These are phyloP conservation scores for Crematogaster levior DNA, from an alignment of 2,888 invertebrate species.

Conservation along the genomic window DNA sequence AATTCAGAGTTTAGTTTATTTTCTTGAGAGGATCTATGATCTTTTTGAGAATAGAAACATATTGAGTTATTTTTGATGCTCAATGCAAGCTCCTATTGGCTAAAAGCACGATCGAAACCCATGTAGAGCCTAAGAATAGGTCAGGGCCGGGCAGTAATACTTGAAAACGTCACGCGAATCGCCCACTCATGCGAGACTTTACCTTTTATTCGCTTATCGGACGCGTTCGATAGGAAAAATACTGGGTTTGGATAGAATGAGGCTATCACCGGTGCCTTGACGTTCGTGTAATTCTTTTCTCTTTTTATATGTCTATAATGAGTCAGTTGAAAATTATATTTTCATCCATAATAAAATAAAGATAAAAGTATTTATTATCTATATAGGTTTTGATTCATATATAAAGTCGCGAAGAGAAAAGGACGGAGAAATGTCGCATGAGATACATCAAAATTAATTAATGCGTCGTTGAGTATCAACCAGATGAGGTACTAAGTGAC, in stretches of 20 bases:
- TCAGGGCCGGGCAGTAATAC: slow-evolving; percentile 65
- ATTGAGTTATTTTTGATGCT: slow-evolving; percentile 2
- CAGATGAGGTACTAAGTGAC: slow-evolving; percentile 51
- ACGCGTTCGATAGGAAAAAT: slow-evolving; percentile 54
- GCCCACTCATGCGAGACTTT: slow-evolving; percentile 64
- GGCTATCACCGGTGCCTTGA: slow-evolving; percentile 56
- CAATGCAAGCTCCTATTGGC: slow-evolving; percentile 20
- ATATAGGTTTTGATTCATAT: not conserved
- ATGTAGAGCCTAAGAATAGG: slow-evolving; percentile 58
- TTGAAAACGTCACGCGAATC: slow-evolving; percentile 64
- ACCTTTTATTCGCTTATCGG: slow-evolving; percentile 55
- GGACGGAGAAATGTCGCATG: not conserved
- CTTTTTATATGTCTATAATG: not conserved
- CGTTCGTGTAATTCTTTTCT: slow-evolving; percentile 52
- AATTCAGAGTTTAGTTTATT: not conserved
- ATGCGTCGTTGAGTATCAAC: slow-evolving; percentile 34
- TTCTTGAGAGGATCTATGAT: not conserved
- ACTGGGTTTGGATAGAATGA: slow-evolving; percentile 36
- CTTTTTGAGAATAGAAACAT: not conserved
- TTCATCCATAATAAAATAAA: not conserved
- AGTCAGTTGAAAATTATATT: not conserved
- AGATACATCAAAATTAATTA: slow-evolving; percentile 20
- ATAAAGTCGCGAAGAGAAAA: not conserved
- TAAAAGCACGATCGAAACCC: slow-evolving; percentile 38
- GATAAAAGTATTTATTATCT: not conserved